Evolutionary conservation across 2,888 invertebrate species (phyloP).

Genomic region (Conops quadrifasciatus): DNA sequence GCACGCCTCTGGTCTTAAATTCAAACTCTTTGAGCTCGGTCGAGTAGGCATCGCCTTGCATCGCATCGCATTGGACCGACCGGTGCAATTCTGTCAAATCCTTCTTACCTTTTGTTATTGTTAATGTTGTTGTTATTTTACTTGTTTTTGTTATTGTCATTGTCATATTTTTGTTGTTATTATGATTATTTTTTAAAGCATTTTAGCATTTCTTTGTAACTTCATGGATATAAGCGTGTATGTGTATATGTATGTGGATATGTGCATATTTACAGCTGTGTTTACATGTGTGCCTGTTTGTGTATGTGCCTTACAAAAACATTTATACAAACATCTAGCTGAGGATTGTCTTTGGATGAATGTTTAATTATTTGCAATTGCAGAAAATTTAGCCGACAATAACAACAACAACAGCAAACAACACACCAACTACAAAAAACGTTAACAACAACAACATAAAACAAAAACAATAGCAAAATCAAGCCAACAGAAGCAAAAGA

Average conservation of each 20-base stretch:
- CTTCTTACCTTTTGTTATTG: conserved; percentile 8
- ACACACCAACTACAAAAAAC: neutral
- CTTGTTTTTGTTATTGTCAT: neutral
- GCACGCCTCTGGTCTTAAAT: conserved; percentile 41
- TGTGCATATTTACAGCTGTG: neutral
- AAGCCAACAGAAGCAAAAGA: neutral
- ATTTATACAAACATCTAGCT: conserved; percentile 19
- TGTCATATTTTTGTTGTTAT: conserved; percentile 1
- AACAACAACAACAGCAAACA: conserved; percentile 6
- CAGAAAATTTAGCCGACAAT: conserved; percentile 29
- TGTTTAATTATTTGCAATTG: conserved; percentile 39
- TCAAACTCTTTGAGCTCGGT: conserved; percentile 37
- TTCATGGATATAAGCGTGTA: neutral
- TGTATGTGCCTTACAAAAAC: conserved; percentile 11
- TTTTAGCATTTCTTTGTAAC: neutral
- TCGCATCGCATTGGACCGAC: conserved; percentile 10
- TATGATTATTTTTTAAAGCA: conserved; percentile 12
- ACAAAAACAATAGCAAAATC: conserved; percentile 15
- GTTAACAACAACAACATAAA: conserved; percentile 2
- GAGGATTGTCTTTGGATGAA: conserved; percentile 35
- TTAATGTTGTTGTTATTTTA: conserved; percentile 9
- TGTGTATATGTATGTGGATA: neutral
- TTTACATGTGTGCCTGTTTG: neutral
- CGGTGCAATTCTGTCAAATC: no score
- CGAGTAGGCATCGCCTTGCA: conserved; percentile 32